phyloP scores from a whole-genome alignment of 2,797 vertebrate genomes.

The Spea hammondii region DNA sequence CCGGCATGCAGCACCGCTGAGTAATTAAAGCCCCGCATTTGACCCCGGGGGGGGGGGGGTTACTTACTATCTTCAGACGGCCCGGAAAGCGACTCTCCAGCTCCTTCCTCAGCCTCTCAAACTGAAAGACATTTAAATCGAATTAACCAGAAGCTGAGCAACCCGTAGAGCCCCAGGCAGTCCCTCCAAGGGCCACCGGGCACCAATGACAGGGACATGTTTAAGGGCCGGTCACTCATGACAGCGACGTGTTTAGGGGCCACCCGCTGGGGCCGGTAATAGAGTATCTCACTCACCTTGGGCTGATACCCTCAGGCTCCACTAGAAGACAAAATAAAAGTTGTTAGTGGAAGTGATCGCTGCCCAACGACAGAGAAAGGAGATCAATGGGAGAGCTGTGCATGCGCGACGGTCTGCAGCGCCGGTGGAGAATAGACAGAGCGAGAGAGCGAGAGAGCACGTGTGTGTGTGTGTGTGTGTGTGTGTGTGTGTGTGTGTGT shows the following conservation, averaged over 20 bases:
- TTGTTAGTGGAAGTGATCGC: neutral
- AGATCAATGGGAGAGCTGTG: neutral
- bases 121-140: conserved; percentile 6
- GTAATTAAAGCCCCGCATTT: no score
- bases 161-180: neutral
- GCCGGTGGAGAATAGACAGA: no score
- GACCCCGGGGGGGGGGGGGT: neutral
- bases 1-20: neutral
- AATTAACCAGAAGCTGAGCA: neutral
- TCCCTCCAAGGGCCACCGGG: neutral
- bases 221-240: neutral
- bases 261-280: neutral
- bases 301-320: conserved; percentile 45
- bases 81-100: conserved; percentile 35
- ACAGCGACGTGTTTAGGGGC: neutral
- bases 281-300: conserved; percentile 23
- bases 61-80: conserved; percentile 37
- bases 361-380: neutral
- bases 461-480: no score
- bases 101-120: conserved; percentile 26
- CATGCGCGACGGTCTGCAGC: neutral
- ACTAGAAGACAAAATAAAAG: neutral
- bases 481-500: no score
- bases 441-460: no score
- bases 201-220: neutral